phyloP scores from a whole-genome alignment of 2,888 invertebrate species.

The Calliphora vomitoria region DNA sequence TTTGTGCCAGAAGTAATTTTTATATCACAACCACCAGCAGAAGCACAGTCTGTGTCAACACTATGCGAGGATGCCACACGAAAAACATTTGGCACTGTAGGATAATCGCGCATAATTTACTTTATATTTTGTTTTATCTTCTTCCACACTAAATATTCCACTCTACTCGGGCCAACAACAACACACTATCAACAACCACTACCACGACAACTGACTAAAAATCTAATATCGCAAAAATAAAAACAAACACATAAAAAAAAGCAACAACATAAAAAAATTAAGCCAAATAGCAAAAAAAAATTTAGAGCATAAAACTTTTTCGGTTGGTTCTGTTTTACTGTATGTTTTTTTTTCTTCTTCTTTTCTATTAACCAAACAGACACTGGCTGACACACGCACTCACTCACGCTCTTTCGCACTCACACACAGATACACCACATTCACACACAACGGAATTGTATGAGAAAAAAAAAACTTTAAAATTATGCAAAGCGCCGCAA shows the following conservation, averaged over 20 bases:
- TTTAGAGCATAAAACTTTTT: conserved; percentile 62
- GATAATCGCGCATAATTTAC: conserved; percentile 82
- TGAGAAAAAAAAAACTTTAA: conserved; percentile 61
- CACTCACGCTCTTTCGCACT: neutral
- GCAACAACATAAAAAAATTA: conserved; percentile 15
- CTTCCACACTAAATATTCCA: conserved; percentile 48
- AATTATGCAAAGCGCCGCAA: conserved; percentile 69
- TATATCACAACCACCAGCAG: conserved; percentile 50
- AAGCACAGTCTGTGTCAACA: conserved; percentile 77
- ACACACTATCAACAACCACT: conserved; percentile 22
- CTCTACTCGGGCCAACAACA: conserved; percentile 23
- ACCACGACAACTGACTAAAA: conserved; percentile 53
- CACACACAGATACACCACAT: conserved; percentile 25
- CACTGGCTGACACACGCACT: conserved; percentile 15
- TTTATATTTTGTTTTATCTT: conserved; percentile 55
- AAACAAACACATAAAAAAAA: conserved; percentile 32
- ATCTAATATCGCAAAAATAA: conserved; percentile 53
- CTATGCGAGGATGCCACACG: conserved; percentile 82
- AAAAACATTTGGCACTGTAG: conserved; percentile 83
- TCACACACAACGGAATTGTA: conserved; percentile 23
- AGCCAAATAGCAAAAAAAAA: conserved; percentile 44
- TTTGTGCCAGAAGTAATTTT: conserved; percentile 68
- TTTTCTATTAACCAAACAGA: conserved; percentile 38
- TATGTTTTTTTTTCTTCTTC: conserved; percentile 9
- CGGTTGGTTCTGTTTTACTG: conserved; percentile 18